Evolutionary conservation across 1,140 invertebrate species (phyloP).

Genomic region (Danaus melanippus): DNA sequence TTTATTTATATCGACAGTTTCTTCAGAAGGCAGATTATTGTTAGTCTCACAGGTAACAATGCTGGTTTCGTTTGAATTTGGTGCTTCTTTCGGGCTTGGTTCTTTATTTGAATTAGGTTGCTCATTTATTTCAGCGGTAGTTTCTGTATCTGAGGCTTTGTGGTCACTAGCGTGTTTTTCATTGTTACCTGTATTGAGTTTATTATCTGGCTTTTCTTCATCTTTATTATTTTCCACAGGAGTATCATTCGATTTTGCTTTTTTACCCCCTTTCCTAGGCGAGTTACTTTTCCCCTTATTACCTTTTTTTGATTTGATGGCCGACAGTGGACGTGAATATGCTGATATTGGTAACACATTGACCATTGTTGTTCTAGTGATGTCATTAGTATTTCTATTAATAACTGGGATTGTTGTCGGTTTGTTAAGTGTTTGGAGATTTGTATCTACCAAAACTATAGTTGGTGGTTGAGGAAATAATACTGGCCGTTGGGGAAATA

Average conservation of each 20-base stretch:
- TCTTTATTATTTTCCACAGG: slow-evolving; percentile 9
- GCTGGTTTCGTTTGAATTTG: too few relatives aligned
- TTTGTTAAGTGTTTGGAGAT: slow-evolving; percentile 50
- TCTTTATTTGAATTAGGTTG: too few relatives aligned
- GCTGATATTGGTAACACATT: slow-evolving; percentile 82
- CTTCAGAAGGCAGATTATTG: not conserved
- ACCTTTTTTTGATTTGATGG: slow-evolving; percentile 51
- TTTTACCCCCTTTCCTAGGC: slow-evolving; percentile 22
- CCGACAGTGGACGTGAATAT: slow-evolving; percentile 67
- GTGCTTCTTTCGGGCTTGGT: too few relatives aligned
- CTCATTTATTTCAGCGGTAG: too few relatives aligned
- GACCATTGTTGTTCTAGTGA: slow-evolving; percentile 76
- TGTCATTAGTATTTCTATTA: slow-evolving; percentile 49
- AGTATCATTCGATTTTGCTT: slow-evolving; percentile 14
- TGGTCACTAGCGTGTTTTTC: too few relatives aligned
- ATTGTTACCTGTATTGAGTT: not conserved
- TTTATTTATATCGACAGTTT: not conserved
- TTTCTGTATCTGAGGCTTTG: too few relatives aligned
- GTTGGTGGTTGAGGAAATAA: slow-evolving; percentile 57
- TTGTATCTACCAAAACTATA: slow-evolving; percentile 55
- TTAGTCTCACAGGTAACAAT: too few relatives aligned
- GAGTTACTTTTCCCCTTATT: slow-evolving; percentile 47
- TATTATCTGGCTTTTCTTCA: slow-evolving; percentile 4
- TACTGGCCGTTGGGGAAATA: slow-evolving; percentile 58
- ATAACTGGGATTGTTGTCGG: slow-evolving; percentile 38